These are phyloP conservation scores for Arbacia lixula DNA, from an alignment of 53 echinoderm and acorn worm genomes.

Conservation along the genomic window DNA sequence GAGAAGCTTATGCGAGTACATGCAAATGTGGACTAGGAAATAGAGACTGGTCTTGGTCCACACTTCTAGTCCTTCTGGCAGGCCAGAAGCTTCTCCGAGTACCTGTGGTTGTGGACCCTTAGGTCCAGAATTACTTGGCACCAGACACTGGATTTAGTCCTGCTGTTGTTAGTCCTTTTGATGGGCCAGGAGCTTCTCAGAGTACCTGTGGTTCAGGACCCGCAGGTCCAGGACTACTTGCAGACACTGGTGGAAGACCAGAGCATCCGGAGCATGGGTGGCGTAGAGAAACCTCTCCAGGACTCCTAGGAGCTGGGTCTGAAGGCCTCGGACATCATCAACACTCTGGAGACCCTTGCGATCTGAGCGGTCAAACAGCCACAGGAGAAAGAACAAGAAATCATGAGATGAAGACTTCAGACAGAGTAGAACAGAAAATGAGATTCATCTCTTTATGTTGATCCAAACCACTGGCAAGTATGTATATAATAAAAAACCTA, in stretches of 20 bases:
- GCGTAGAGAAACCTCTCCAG: constrained; percentile 87
- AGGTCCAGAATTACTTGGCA: constrained; percentile 73
- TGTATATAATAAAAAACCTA: too few relatives aligned
- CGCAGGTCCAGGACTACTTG: constrained; percentile 90
- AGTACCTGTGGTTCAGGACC: constrained; percentile 80
- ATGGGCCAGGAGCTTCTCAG: constrained; percentile 83
- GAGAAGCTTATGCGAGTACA: neutral
- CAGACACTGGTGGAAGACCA: constrained; percentile 87
- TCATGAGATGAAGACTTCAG: too few relatives aligned
- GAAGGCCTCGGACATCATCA: constrained; percentile 72
- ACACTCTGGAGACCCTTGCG: constrained; percentile 79
- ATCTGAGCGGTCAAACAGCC: constrained; percentile 71
- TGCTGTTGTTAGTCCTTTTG: constrained; percentile 31
- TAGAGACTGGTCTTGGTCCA: too few relatives aligned
- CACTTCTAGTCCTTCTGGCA: neutral
- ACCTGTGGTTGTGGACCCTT: constrained; percentile 70
- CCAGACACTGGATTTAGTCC: too few relatives aligned
- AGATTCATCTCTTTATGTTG: too few relatives aligned
- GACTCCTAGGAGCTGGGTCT: constrained; percentile 73
- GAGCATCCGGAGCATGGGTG: constrained; percentile 83
- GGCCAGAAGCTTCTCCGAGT: constrained; percentile 82
- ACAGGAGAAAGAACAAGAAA: too few relatives aligned
- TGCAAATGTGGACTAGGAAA: too few relatives aligned
- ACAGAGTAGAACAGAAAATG: too few relatives aligned
- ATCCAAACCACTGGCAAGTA: too few relatives aligned